A percentile compares a stretch with the other conserved stretches of the same genome.
phyloP scores from a whole-genome alignment of 2,888 invertebrate species.

The Diarsia brunnea region DNA sequence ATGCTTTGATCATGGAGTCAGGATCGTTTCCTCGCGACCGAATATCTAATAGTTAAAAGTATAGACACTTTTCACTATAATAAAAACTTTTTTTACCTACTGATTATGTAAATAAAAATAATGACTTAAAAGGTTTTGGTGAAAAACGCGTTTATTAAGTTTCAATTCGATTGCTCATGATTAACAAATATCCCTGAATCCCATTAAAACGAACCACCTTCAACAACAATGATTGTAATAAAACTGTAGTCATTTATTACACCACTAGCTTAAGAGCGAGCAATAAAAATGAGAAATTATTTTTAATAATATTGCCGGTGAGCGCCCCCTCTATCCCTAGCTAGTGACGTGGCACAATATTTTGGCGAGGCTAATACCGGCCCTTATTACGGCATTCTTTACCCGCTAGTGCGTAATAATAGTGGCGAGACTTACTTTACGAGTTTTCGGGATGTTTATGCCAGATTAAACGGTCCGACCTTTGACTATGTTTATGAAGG shows the following conservation, averaged over 20 bases:
- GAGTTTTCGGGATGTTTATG: conserved; percentile 81
- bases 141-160: no score
- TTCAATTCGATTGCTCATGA: no score
- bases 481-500: conserved; percentile 58
- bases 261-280: conserved; percentile 78
- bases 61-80: not conserved
- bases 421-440: conserved; percentile 85
- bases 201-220: conserved; percentile 33
- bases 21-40: not conserved
- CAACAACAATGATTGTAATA: conserved; percentile 63
- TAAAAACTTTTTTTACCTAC: not conserved
- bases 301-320: conserved; percentile 87
- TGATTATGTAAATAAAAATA: no score
- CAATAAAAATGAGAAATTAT: conserved; percentile 91
- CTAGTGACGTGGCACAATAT: conserved; percentile 84
- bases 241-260: conserved; percentile 82
- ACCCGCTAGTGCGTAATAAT: conserved; percentile 82
- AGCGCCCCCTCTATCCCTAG: conserved; percentile 64
- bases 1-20: not conserved
- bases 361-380: conserved; percentile 78
- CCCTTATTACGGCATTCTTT: conserved; percentile 87
- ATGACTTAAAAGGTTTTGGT: not conserved
- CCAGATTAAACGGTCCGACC: conserved; percentile 73
- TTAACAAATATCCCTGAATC: conserved; percentile 22
- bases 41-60: not conserved